A percentile compares a stretch with the other conserved stretches of the same genome.
Evolutionary conservation across 1,140 invertebrate genomes (phyloP).

Genomic region (Musca domestica): DNA sequence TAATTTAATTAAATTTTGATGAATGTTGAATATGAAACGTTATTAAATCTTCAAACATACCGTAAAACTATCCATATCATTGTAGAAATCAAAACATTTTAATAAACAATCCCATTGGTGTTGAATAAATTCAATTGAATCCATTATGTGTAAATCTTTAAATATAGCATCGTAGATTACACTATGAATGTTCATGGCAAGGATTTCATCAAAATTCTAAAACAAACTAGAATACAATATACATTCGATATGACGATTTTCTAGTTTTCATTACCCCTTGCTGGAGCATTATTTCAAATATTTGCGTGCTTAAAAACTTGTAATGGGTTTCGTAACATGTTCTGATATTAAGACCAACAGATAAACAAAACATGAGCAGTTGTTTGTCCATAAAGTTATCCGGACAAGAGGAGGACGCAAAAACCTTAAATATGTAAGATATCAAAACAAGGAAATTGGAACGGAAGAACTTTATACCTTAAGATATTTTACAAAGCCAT

Average conservation of each 20-base stretch:
- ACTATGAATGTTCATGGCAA: slow-evolving; percentile 24
- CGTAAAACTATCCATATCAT: slow-evolving; percentile 23
- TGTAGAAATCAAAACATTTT: slow-evolving; percentile 24
- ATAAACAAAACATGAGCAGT: slow-evolving; percentile 25
- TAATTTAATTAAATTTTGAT: neutral
- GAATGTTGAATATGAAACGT: neutral
- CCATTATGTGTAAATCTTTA: slow-evolving; percentile 25
- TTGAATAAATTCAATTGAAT: slow-evolving; percentile 1
- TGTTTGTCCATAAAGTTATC: neutral
- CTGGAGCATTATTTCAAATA: slow-evolving; percentile 20
- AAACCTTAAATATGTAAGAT: too few species aligned
- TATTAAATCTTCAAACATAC: slow-evolving; percentile 8
- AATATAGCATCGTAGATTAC: slow-evolving; percentile 26
- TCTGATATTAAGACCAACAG: slow-evolving; percentile 23
- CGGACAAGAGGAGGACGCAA: too few species aligned
- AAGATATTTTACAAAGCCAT: slow-evolving; percentile 25
- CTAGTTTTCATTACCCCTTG: slow-evolving; percentile 7
- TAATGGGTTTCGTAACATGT: slow-evolving; percentile 24
- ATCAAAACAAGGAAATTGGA: too few species aligned
- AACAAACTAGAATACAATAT: neutral
- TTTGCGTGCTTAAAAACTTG: slow-evolving; percentile 23
- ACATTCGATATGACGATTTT: neutral
- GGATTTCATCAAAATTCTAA: slow-evolving; percentile 14
- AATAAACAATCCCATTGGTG: slow-evolving; percentile 25
- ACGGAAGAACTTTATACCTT: slow-evolving; percentile 1